Base-by-base conservation (phyloP, 2,113 vertebrate genomes). In the Podarcis muralis region DNA sequence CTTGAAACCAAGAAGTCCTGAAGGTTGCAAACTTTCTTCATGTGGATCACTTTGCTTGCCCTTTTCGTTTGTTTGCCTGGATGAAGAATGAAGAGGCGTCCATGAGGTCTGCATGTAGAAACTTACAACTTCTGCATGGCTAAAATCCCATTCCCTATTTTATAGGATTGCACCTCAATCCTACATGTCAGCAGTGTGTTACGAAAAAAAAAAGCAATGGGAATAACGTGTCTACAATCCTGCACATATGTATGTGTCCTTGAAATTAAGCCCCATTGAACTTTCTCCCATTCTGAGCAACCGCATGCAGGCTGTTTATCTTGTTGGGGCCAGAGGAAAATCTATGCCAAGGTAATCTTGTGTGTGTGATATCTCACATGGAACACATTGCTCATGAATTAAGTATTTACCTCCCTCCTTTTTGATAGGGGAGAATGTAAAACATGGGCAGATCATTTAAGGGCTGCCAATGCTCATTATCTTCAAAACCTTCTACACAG, bases 381-480 rank as follows among this genome's bases (percentile, higher is more conserved):
- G 69, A 86, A 89, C 89, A 89, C 88, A 68, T 89, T 85, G 76
- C 71, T 89, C 85, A 85, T 78, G 90, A 92, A 90, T 93, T 6
- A 87, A 85, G 66, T 74, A 85, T 30, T 40, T 77, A 81, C 79
- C 74, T 82, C 84, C 57, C 72, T 86, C 88, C 71, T 18, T 92
- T 92, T 32, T 83, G 88, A 75, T 90, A 62, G 6, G 27, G n/a
- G 48, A 23, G 0, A 84, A 43, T 85, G 75, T 88, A 92, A 89
- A 93, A 84, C 77, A 87, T 83, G 68, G 18, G 35, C 62, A 81
- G 91, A 92, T 79, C 82, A 78, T 93, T 93, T 93, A 88, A 75
- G 72, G 30, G 20, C 92, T 91, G 71, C 18, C n/a, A 65, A 62
- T 69, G 87, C 57, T 40, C 87, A 81, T 92, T 86, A 84, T 30